A percentile compares a stretch with the other conserved stretches of the same genome.
Evolutionary conservation across 2,888 invertebrate species (phyloP).

Genomic region (Pseudococcus viburni): DNA sequence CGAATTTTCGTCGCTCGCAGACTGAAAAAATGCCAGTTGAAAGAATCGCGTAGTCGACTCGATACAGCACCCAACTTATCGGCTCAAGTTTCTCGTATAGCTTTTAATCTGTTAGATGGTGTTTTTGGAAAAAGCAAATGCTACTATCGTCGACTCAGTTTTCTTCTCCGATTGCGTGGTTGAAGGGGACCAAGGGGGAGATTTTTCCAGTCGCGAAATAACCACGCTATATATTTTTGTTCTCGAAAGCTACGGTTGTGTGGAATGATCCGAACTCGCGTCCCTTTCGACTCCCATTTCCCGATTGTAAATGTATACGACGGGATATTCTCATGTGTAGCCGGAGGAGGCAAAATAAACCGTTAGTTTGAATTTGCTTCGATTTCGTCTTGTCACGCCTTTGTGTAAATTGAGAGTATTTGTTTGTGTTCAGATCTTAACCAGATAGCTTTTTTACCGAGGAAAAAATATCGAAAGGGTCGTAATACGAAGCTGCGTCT

Average conservation of each 20-base stretch:
- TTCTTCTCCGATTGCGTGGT: neutral
- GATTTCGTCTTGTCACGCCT: neutral
- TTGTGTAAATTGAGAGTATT: constrained; percentile 25
- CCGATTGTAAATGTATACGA: neutral
- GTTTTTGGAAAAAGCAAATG: neutral
- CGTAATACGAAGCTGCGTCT: no score
- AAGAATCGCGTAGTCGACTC: neutral
- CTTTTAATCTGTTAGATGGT: constrained; percentile 27
- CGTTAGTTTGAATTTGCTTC: neutral
- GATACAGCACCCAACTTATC: neutral
- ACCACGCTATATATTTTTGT: neutral
- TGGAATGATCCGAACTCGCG: neutral
- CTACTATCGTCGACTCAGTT: neutral
- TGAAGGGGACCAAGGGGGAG: no score
- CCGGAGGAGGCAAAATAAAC: neutral
- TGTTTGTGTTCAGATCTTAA: neutral
- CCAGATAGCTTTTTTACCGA: neutral
- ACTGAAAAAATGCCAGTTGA: neutral
- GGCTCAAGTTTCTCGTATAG: constrained; percentile 11
- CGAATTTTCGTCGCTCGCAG: neutral
- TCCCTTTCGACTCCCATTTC: neutral
- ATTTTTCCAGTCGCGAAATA: constrained; percentile 6
- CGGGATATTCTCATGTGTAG: neutral
- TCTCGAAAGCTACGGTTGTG: neutral
- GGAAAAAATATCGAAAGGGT: no score